Conservation (phyloP, 2,113 vertebrate genomes). For the Mesitornis unicolor region DNA sequence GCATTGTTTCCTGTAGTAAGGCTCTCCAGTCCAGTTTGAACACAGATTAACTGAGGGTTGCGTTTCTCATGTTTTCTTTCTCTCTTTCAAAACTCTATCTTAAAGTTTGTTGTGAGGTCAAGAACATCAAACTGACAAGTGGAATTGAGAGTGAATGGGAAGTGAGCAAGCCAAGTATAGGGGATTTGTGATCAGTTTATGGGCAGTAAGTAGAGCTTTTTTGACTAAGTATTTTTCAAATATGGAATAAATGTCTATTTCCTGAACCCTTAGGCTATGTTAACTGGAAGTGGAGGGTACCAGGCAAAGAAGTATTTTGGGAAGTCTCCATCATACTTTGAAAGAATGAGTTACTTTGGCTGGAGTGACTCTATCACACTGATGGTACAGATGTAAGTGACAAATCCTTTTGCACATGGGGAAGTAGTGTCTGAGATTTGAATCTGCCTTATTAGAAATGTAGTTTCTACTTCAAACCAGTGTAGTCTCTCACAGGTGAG, state of each 20-base stretch:
- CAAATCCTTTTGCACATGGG: neutral
- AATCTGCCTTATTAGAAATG: neutral
- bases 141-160: neutral
- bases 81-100: neutral
- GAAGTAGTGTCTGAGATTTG: neutral
- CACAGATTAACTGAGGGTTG: neutral
- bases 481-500: neutral
- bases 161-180: neutral
- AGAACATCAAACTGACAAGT: neutral
- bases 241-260: neutral
- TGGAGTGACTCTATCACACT: neutral
- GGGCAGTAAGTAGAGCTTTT: neutral
- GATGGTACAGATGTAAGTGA: neutral
- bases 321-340: neutral
- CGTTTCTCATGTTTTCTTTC: neutral
- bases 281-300: neutral
- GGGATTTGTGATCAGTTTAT: neutral
- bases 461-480: neutral
- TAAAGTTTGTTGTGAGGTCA: neutral
- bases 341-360: neutral
- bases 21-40: neutral
- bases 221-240: neutral
- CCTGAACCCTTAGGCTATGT: neutral
- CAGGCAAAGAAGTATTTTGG: neutral
- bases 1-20: neutral